Percentiles rank a stretch among this genome's conserved stretches.
Evolutionary conservation across 2,797 vertebrate genomes (phyloP).

Genomic region (Nyctibius grandis): DNA sequence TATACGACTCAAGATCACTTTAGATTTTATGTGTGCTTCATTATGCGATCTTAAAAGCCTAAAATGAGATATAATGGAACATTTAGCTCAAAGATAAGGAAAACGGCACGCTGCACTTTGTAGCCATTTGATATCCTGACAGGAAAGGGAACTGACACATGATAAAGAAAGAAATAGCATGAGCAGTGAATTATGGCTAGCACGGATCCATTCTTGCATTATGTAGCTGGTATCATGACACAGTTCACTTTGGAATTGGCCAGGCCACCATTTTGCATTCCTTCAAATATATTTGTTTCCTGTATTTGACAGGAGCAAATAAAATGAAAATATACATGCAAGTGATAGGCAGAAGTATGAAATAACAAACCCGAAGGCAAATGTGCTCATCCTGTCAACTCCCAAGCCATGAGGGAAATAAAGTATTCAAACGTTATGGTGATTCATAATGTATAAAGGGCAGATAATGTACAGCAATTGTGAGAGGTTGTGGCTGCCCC

Average conservation of each 20-base stretch:
- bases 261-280: slow-evolving; percentile 27
- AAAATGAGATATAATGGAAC: slow-evolving; percentile 34
- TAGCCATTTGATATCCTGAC: slow-evolving; percentile 48
- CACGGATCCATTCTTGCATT: background rate
- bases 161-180: slow-evolving; percentile 7
- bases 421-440: background rate
- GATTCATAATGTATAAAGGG: background rate
- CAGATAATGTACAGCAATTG: background rate
- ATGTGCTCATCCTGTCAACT: background rate
- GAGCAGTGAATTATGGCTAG: slow-evolving; percentile 1
- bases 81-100: slow-evolving; percentile 53
- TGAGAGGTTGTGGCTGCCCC: no score
- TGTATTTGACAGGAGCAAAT: background rate
- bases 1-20: background rate
- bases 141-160: slow-evolving; percentile 48
- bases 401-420: background rate
- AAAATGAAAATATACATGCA: background rate
- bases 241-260: background rate
- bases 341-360: background rate
- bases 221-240: background rate
- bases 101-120: background rate
- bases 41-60: slow-evolving; percentile 20
- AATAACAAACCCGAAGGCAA: slow-evolving; percentile 45
- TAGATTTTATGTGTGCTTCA: background rate
- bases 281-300: background rate